phyloP scores from a whole-genome alignment of 2,888 invertebrate genomes.

The Drosophila quinaria region DNA sequence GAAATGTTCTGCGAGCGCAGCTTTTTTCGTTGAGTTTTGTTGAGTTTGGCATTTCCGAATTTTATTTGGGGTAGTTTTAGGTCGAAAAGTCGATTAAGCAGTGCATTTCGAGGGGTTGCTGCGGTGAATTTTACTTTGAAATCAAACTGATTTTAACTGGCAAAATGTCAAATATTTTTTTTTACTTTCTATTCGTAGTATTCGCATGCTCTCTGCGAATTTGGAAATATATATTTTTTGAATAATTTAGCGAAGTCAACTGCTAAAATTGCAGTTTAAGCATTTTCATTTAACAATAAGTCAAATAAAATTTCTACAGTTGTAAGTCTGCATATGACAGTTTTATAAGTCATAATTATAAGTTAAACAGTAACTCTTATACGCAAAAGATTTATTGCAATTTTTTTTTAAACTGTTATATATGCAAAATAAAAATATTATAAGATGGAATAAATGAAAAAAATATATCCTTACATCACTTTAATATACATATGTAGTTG shows the following conservation, averaged over 20 bases:
- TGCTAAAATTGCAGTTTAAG: neutral
- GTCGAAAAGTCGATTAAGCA: constrained; percentile 28
- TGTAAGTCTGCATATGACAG: neutral
- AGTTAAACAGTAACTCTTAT: neutral
- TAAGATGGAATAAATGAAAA: too few species aligned
- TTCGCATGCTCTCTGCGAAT: neutral
- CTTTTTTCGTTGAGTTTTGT: constrained; percentile 50
- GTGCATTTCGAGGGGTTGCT: neutral
- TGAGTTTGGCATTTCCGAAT: constrained; percentile 33
- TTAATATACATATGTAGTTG: too few species aligned
- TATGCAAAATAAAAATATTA: too few species aligned
- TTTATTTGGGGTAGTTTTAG: neutral
- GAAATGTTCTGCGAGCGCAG: constrained; percentile 10
- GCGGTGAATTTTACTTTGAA: neutral
- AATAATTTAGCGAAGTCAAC: neutral
- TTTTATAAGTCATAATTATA: constrained; percentile 6
- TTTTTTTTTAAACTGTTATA: too few species aligned
- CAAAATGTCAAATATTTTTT: neutral
- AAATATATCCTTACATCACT: too few species aligned
- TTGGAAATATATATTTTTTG: neutral
- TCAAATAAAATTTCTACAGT: neutral
- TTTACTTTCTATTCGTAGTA: neutral
- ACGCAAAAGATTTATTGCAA: too few species aligned
- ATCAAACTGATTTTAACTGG: neutral
- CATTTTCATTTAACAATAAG: too few species aligned